Base-by-base conservation (phyloP, 2,797 vertebrate species). In the Limnodromus scolopaceus region DNA sequence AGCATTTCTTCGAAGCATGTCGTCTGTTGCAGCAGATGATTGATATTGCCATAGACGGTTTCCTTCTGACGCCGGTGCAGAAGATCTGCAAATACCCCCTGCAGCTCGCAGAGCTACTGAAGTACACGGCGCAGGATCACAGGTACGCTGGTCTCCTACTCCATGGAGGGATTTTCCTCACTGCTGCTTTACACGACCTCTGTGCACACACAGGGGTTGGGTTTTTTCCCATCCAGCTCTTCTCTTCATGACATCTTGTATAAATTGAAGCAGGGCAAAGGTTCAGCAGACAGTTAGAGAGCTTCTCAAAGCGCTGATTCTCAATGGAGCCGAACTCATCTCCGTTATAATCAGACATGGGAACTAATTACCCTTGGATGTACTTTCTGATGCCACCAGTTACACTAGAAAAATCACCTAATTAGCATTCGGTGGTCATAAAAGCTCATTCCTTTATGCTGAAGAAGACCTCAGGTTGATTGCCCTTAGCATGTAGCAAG, bases 81-180 rank as follows among this genome's bases (percentile, higher is more conserved):
- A 99, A 99, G 98, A 99, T 99, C 98, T 99, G 99, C 99, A 99
- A 99, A 97, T 99, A 99, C 95, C 99, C 99, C 11, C 98, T 99
- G 95, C 99, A 99, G 98, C 97, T 99, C 89, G 99, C 99, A 5
- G 99, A 99, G 97, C 98, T 99, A 72, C 99, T 99, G 66, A 99
- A 99, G 97, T 99, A 99, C 98, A 99, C 99, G 0, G 99, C 99
- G 54, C 99, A 99, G 98, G 99, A 99, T 77, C 99, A 99, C 98
- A 99, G 99, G 99, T 99, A 98, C 2, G 9, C 9, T 9, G 1
- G 0, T 5, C 78, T 34, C 64, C 9, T 11, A 0, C 2, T 24
- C 4, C 30, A 0, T 1, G 28, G 22, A 8, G 28, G 14, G 23
- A 3, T 7, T 83, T 55, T 38, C 30, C 53, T 72, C 58, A 1